Conservation (phyloP, 2,888 invertebrate species). For the Clunio marinus region DNA sequence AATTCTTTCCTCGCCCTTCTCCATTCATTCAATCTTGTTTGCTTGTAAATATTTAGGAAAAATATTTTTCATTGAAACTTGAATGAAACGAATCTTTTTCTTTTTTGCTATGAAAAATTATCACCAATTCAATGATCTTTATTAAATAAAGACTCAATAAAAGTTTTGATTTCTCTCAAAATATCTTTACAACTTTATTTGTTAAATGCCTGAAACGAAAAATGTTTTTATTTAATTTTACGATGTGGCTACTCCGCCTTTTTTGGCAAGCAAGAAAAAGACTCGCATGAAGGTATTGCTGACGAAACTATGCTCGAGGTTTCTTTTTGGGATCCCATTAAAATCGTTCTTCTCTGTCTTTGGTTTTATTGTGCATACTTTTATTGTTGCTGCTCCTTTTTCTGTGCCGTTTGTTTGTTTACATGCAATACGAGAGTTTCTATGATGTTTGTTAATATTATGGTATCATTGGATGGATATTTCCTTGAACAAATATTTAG, state of each 20-base stretch:
- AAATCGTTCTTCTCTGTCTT: conserved; percentile 11
- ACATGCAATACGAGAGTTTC: not conserved
- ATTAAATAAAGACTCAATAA: not conserved
- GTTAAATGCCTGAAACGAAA: conserved; percentile 3
- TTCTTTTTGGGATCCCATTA: conserved; percentile 27
- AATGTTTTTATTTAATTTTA: conserved; percentile 38
- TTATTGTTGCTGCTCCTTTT: conserved; percentile 27
- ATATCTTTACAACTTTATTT: conserved; percentile 19
- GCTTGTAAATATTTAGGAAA: not conserved
- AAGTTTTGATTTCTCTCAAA: conserved; percentile 11
- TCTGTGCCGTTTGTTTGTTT: conserved; percentile 1
- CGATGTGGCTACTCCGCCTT: conserved; percentile 36
- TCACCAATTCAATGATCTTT: not conserved
- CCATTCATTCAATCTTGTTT: conserved; percentile 5
- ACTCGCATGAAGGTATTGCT: not conserved
- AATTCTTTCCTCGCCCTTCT: not conserved
- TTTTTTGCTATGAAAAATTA: not conserved
- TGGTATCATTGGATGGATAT: conserved; percentile 1
- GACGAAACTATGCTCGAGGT: conserved; percentile 17
- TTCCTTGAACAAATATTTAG: conserved; percentile 18
- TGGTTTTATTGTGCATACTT: conserved; percentile 39
- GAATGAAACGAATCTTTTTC: not conserved
- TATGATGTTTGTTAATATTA: not conserved
- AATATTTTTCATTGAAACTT: not conserved
- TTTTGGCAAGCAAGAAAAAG: conserved; percentile 7